A percentile compares a stretch with the other conserved stretches of the same genome.
Conservation (phyloP, 2,797 vertebrate genomes). For the Gobio occitaniae region DNA sequence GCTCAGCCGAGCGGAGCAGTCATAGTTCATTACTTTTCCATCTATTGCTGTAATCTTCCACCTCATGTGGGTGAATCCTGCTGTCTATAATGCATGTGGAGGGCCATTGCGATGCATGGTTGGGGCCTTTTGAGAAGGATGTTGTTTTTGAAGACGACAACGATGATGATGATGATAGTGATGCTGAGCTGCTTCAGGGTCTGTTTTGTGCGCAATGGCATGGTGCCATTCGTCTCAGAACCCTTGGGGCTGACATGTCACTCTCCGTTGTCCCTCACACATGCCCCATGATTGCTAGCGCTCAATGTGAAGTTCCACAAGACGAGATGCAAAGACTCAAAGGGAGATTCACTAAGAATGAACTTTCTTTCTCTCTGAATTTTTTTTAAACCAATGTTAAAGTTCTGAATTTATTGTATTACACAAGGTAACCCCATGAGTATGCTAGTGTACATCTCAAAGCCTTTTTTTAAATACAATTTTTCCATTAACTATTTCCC, state of each 20-base stretch:
- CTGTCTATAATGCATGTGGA: conserved; percentile 14
- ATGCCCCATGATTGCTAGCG: not conserved
- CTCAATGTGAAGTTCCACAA: not conserved
- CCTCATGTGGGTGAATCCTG: conserved; percentile 22
- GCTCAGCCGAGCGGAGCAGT: conserved; percentile 42
- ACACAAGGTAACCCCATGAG: not conserved
- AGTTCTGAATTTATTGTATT: not conserved
- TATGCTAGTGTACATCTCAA: not conserved
- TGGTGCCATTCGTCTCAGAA: conserved; percentile 72
- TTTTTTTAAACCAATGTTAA: not conserved
- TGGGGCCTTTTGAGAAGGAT: conserved; percentile 21
- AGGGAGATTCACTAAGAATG: not conserved
- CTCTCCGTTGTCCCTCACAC: conserved; percentile 60
- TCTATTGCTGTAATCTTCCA: conserved; percentile 49
- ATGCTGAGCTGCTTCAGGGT: conserved; percentile 59
- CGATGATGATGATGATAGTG: conserved; percentile 50
- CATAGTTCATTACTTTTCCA: conserved; percentile 50
- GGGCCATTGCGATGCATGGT: conserved; percentile 17
- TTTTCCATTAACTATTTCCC: too few relatives aligned
- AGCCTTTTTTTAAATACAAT: not conserved
- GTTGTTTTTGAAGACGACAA: conserved; percentile 20
- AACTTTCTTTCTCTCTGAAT: not conserved
- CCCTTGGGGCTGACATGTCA: conserved; percentile 71
- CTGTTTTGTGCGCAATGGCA: conserved; percentile 47
- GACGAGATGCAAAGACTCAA: not conserved